Base-by-base conservation (phyloP, 2,113 vertebrate genomes). In the Laterallus jamaicensis region DNA sequence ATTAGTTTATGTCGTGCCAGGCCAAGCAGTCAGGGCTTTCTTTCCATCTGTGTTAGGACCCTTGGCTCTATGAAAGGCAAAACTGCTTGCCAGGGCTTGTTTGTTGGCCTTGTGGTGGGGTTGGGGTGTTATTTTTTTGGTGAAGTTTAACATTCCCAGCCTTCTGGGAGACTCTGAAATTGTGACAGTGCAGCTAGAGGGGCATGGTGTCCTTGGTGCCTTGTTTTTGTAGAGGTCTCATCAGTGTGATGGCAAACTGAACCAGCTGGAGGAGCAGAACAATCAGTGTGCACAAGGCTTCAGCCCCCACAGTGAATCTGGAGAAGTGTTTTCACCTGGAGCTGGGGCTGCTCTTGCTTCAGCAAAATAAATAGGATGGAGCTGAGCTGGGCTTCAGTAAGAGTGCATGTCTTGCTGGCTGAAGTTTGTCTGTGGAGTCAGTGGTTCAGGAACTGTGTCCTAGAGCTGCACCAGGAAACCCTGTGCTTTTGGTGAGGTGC, bases 291-390 rank as follows among this genome's bases (percentile, higher is more conserved):
- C 55, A 17, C 5, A 5, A 29, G 47, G 70, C 19, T 80, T 40
- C 68, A 49, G 31, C 80, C 39, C 32, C 21, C 31, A 35, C 4
- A 8, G 11, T 3, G 20, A n/a, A 56, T 67, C 11, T 60, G 42
- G 29, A 54, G 32, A 92, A 96, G 50, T 64, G 83, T n/a, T 73
- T 94, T 79, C 95, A 96, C 81, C 95, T 95, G 88, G 44, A 3
- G 58, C 8, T 21, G 20, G 50, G 56, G 71, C 76, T 63, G 71
- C 35, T 58, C n/a, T 24, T 42, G 12, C 52, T 88, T 60, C 12
- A 78, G 26, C 19, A 73, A 37, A 69, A 84, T 95, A 88, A 96
- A 91, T 59, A 32, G 52, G 62, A 55, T 44, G 16, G 37, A 59
- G 52, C 31, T 22, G 37, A 49, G 17, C 4, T 24, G 32, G 60